Percentiles rank a stretch among this genome's conserved stretches.
Conservation (phyloP, 2,113 vertebrate genomes). For the Pterocles gutturalis region DNA sequence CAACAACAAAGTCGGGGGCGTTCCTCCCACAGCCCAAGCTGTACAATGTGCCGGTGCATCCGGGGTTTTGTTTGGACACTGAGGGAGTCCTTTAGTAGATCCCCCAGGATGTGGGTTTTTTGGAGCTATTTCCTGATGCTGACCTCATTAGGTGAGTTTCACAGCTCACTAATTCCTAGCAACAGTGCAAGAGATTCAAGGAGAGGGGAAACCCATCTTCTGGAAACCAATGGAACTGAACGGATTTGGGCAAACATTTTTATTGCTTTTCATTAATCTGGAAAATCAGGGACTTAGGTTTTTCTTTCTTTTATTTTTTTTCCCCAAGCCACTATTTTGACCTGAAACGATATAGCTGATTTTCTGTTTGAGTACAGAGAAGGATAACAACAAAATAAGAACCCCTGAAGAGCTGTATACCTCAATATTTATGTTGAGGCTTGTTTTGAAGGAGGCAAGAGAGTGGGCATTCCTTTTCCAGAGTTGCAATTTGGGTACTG, state of each 20-base stretch:
- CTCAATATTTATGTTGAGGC: background rate
- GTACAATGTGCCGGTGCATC: conserved; percentile 52
- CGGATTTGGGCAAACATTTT: conserved; percentile 42
- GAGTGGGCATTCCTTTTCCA: background rate
- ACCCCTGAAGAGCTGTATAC: background rate
- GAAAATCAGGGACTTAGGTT: background rate
- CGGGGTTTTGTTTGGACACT: conserved; percentile 47
- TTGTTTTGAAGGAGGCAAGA: background rate
- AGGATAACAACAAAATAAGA: background rate
- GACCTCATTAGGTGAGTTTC: conserved; percentile 73
- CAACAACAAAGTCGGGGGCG: conserved; percentile 32
- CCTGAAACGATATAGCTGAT: background rate
- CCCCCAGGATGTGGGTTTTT: conserved; percentile 38
- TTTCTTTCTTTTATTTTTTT: background rate
- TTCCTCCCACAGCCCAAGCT: background rate
- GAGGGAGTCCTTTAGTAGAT: conserved; percentile 47
- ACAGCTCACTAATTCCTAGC: conserved; percentile 70
- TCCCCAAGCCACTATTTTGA: background rate
- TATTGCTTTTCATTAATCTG: conserved; percentile 54
- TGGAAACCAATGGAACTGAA: conserved; percentile 44
- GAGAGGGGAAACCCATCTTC: conserved; percentile 41
- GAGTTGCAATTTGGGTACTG: background rate
- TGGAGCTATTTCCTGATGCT: conserved; percentile 65
- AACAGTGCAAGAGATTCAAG: conserved; percentile 23
- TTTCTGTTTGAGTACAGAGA: background rate